Percentiles rank a stretch among this genome's conserved stretches.
Evolutionary conservation across 1,140 invertebrate species (phyloP).

Genomic region (Papilio glaucus): DNA sequence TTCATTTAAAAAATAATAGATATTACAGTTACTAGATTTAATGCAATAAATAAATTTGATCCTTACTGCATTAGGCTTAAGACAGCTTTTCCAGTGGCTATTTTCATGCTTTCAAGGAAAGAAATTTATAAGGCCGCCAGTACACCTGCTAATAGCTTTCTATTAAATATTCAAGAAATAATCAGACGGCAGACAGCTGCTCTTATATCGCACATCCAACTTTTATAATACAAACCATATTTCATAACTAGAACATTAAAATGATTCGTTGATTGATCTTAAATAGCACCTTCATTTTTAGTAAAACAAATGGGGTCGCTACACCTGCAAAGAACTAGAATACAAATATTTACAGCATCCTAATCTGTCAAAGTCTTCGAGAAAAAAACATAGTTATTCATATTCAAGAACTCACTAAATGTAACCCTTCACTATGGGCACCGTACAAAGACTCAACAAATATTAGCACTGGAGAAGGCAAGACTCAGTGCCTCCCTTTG

Average conservation of each 20-base stretch:
- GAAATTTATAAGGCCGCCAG: too few relatives aligned
- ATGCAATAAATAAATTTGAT: neutral
- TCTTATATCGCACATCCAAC: neutral
- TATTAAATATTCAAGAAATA: constrained; percentile 26
- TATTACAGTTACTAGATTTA: neutral
- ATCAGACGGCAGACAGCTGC: neutral
- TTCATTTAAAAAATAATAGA: neutral
- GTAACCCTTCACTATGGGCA: too few relatives aligned
- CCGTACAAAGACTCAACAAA: too few relatives aligned
- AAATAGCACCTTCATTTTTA: neutral
- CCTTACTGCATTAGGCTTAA: neutral
- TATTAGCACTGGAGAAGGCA: too few relatives aligned
- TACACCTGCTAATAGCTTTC: constrained; percentile 1
- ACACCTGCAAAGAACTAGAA: too few relatives aligned
- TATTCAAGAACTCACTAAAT: too few relatives aligned
- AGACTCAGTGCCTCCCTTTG: too few relatives aligned
- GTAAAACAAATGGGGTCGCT: too few relatives aligned
- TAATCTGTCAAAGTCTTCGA: too few relatives aligned
- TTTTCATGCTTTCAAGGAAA: neutral
- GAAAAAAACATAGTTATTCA: too few relatives aligned
- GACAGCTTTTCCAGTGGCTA: neutral
- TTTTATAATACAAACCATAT: neutral
- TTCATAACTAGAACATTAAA: neutral
- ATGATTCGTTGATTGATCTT: neutral
- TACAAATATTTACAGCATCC: too few relatives aligned